These are phyloP conservation scores for Pampus argenteus DNA, from an alignment of 2,797 vertebrate genomes.

Conservation along the genomic window DNA sequence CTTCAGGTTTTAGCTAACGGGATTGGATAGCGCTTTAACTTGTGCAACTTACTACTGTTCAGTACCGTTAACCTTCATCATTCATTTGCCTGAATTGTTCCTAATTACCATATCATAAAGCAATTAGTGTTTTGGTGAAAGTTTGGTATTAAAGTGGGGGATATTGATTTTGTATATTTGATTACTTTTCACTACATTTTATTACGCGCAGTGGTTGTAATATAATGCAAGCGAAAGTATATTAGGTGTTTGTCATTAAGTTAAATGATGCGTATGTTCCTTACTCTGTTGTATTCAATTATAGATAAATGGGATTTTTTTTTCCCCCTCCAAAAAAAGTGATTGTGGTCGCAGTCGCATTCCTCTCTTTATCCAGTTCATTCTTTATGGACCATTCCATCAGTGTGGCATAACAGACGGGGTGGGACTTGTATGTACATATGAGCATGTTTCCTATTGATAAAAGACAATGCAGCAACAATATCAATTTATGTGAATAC, in stretches of 20 bases:
- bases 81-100: not conserved
- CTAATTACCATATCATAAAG: not conserved
- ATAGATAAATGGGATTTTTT: not conserved
- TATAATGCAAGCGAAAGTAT: not conserved
- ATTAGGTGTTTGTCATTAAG: not conserved
- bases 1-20: not conserved
- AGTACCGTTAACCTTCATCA: too few relatives aligned
- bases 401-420: conserved; percentile 16
- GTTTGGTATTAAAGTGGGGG: accelerated
- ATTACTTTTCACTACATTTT: not conserved
- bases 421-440: not conserved
- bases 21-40: conserved; percentile 38
- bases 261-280: not conserved
- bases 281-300: not conserved
- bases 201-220: not conserved
- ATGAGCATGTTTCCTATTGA: not conserved
- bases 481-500: not conserved
- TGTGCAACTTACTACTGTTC: conserved; percentile 29
- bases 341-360: not conserved
- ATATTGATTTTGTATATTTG: not conserved
- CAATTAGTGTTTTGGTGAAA: accelerated
- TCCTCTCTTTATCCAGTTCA: not conserved
- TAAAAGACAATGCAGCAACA: not conserved
- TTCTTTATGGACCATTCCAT: not conserved
- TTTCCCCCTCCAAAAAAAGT: not conserved